phyloP scores from a whole-genome alignment of 2,113 vertebrate genomes.

The Lophura nycthemera region DNA sequence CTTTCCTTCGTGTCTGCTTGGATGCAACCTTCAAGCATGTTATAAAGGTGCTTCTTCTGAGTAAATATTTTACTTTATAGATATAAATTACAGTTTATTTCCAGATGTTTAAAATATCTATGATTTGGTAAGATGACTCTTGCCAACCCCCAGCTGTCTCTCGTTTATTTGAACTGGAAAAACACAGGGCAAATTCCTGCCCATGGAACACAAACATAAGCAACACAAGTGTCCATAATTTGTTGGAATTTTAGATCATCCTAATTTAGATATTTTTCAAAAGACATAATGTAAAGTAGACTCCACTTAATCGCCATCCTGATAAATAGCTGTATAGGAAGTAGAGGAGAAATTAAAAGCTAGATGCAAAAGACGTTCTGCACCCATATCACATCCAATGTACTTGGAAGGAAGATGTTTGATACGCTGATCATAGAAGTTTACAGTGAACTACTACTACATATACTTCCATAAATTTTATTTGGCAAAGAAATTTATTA shows the following conservation, averaged over 20 bases:
- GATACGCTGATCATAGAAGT: not conserved
- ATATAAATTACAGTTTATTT: conserved; percentile 73
- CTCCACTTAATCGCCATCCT: conserved; percentile 32
- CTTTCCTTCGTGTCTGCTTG: conserved; percentile 52
- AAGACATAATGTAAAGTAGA: conserved; percentile 56
- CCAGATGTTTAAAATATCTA: conserved; percentile 70
- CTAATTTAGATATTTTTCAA: conserved; percentile 69
- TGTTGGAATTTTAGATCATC: conserved; percentile 58
- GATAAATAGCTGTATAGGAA: conserved; percentile 40
- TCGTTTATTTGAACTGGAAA: conserved; percentile 69
- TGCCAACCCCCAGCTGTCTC: conserved; percentile 66
- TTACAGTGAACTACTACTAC: not conserved
- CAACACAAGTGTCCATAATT: conserved; percentile 68
- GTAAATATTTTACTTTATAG: conserved; percentile 65
- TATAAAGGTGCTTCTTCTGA: conserved; percentile 61
- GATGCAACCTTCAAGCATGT: conserved; percentile 51
- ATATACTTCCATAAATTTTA: not conserved
- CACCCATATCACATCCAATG: not conserved
- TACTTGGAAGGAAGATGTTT: not conserved
- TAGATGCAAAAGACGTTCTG: not conserved
- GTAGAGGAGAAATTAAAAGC: conserved; percentile 41
- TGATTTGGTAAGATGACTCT: conserved; percentile 71
- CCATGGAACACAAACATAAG: conserved; percentile 64
- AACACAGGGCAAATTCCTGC: conserved; percentile 65
- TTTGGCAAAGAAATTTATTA: not conserved